These are phyloP conservation scores for Ptychoptera contaminata DNA, from an alignment of 2,888 invertebrate genomes.

Conservation along the genomic window DNA sequence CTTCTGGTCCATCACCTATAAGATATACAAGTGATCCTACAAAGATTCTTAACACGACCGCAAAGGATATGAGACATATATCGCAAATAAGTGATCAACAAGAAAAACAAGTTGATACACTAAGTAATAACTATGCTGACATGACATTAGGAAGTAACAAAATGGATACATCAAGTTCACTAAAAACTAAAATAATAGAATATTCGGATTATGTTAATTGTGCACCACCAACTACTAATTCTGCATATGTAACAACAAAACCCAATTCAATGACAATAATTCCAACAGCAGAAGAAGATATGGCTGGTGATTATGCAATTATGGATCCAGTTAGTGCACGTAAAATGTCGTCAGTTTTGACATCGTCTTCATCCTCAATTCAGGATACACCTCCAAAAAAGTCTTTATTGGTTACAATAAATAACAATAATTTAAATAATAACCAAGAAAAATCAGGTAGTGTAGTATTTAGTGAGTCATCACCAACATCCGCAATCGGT, in stretches of 20 bases:
- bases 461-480: not conserved
- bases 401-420: constrained; percentile 7
- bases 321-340: constrained; percentile 23
- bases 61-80: not conserved
- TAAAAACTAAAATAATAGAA: not conserved
- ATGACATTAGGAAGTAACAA: constrained; percentile 11
- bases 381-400: constrained; percentile 1
- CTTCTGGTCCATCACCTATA: not conserved
- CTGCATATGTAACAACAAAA: not conserved
- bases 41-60: constrained; percentile 8
- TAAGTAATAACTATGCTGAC: constrained; percentile 14
- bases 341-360: constrained; percentile 11
- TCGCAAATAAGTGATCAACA: not conserved
- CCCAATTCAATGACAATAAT: constrained; percentile 1
- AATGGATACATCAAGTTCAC: not conserved
- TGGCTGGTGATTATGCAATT: constrained; percentile 34
- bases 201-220: constrained; percentile 7
- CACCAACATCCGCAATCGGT: not conserved
- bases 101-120: constrained; percentile 8
- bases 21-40: not conserved
- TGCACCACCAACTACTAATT: not conserved
- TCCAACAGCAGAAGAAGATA: constrained; percentile 2
- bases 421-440: constrained; percentile 4
- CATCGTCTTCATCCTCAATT: not conserved
- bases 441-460: constrained; percentile 5